phyloP scores from a whole-genome alignment of 2,113 vertebrate genomes.

The Odontophorus gujanensis region DNA sequence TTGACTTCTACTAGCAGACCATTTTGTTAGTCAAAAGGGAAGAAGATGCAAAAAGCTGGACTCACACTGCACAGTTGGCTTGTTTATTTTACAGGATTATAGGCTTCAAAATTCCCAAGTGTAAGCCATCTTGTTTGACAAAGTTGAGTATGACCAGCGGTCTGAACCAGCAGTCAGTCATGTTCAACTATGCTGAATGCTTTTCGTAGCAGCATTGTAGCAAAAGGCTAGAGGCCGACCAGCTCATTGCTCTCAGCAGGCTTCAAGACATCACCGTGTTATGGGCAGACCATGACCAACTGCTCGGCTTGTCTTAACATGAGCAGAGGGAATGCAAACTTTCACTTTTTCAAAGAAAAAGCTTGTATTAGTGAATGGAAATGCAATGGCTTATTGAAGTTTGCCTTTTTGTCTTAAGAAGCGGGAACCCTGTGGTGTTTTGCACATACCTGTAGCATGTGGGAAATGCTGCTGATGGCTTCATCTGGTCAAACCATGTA shows the following conservation, averaged over 20 bases:
- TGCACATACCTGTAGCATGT: neutral
- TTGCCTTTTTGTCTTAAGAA: neutral
- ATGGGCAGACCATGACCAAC: neutral
- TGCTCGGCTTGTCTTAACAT: accelerated
- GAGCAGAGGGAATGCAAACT: neutral
- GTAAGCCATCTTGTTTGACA: neutral
- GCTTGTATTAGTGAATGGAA: neutral
- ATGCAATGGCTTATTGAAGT: neutral
- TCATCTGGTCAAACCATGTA: neutral
- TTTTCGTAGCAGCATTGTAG: neutral
- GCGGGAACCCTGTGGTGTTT: neutral
- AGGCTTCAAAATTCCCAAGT: neutral
- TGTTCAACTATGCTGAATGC: neutral
- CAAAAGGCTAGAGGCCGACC: neutral
- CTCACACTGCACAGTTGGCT: neutral
- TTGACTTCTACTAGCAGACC: neutral
- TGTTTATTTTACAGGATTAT: neutral
- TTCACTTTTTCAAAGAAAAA: neutral
- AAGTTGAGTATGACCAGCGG: neutral
- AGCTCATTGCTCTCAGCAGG: neutral
- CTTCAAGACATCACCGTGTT: neutral
- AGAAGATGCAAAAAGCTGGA: neutral
- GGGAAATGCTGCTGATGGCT: neutral
- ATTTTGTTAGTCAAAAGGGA: neutral
- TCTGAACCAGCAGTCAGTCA: neutral